Conservation (phyloP, 1,140 invertebrate genomes). For the Gryllus bimaculatus region DNA sequence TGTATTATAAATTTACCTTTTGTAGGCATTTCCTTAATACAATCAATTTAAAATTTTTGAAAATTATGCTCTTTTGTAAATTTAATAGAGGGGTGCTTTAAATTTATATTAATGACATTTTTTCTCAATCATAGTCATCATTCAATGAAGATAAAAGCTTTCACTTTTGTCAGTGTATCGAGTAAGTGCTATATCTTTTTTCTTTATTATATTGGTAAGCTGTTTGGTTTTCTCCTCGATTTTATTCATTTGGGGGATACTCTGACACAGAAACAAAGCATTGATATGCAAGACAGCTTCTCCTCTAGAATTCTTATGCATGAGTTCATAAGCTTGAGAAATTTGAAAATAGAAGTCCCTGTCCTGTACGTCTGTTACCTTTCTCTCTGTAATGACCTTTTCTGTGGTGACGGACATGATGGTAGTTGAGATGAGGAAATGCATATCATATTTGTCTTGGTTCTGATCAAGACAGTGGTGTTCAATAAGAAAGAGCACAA, state of each 20-base stretch:
- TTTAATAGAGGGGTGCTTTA: neutral
- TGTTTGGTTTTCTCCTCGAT: neutral
- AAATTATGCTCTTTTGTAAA: too few relatives aligned
- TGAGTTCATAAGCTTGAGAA: neutral
- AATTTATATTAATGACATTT: neutral
- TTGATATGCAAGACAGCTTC: neutral
- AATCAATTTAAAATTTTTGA: too few relatives aligned
- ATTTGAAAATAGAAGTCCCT: neutral
- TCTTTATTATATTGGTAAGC: neutral
- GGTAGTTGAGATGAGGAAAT: neutral
- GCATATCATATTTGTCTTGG: neutral
- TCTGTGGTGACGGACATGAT: neutral
- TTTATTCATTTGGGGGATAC: neutral
- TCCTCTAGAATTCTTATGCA: neutral
- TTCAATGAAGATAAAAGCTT: constrained; percentile 5
- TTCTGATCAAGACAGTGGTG: neutral
- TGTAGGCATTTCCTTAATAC: too few relatives aligned
- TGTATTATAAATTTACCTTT: too few relatives aligned
- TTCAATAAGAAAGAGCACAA: neutral
- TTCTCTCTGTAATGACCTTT: neutral
- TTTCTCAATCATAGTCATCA: neutral
- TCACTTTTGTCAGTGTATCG: neutral
- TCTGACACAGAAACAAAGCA: neutral
- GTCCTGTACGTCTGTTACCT: neutral
- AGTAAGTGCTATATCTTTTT: neutral